These are phyloP conservation scores for Epinephelus coioides DNA, from an alignment of 2,797 vertebrate species.

Conservation along the genomic window DNA sequence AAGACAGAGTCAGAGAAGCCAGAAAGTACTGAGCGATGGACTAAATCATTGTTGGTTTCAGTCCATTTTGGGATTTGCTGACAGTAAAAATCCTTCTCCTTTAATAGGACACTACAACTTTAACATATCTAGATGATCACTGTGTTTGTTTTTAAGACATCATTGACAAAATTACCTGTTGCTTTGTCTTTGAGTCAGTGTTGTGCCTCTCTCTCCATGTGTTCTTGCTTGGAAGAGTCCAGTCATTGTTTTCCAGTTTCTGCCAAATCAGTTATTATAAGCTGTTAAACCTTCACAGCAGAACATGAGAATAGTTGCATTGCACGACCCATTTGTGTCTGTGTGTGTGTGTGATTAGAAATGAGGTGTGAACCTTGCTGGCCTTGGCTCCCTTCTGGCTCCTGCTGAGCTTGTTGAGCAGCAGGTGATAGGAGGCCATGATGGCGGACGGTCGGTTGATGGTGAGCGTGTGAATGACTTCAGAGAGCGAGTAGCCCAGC, in stretches of 20 bases:
- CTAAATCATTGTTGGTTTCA: not conserved
- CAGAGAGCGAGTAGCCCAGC: conserved; percentile 83
- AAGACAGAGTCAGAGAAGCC: not conserved
- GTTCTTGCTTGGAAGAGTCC: conserved; percentile 88
- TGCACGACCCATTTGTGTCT: not conserved
- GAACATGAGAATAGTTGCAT: not conserved
- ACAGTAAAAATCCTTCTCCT: not conserved
- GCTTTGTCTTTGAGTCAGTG: conserved; percentile 86
- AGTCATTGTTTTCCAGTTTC: conserved; percentile 83
- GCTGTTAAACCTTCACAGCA: not conserved
- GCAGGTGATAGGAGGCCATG: conserved; percentile 89
- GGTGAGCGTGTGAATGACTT: conserved; percentile 85
- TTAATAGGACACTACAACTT: not conserved
- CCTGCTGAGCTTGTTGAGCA: conserved; percentile 87
- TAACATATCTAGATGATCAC: not conserved
- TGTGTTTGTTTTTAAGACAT: not conserved
- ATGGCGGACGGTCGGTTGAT: conserved; percentile 88
- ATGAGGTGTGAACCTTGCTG: conserved; percentile 80
- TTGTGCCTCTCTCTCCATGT: conserved; percentile 87
- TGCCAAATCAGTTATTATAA: conserved; percentile 53
- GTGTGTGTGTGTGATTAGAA: not conserved
- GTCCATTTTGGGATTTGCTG: not conserved
- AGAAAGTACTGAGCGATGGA: not conserved
- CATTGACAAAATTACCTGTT: conserved; percentile 83
- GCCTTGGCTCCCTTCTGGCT: conserved; percentile 82